Conservation (phyloP, 2,113 vertebrate genomes). For the Callipepla californica region DNA sequence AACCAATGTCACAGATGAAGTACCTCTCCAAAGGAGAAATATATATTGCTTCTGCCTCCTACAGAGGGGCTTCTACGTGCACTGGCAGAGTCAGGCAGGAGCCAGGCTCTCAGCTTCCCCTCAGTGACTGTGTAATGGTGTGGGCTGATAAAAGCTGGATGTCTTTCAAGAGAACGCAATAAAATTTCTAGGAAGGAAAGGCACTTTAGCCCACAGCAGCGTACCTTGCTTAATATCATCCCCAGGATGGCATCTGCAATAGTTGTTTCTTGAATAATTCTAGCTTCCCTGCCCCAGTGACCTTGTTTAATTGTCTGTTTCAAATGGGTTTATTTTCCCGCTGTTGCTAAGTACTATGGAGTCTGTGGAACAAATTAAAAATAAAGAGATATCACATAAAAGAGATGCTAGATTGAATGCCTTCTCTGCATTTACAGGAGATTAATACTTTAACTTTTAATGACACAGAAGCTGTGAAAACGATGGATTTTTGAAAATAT, state of each 20-base stretch:
- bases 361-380: slow-evolving; percentile 58
- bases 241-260: slow-evolving; percentile 30
- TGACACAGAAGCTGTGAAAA: slow-evolving; percentile 35
- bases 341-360: slow-evolving; percentile 37
- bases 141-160: not conserved
- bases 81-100: not conserved
- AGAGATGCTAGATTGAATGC: slow-evolving; percentile 46
- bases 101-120: not conserved
- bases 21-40: not conserved
- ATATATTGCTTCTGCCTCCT: not conserved
- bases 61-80: accelerated
- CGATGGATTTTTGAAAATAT: slow-evolving; percentile 2
- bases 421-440: slow-evolving; percentile 15
- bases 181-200: not conserved
- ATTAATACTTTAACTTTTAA: slow-evolving; percentile 48
- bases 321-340: slow-evolving; percentile 57
- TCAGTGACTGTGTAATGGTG: not conserved
- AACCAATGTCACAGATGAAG: not conserved
- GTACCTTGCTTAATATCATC: not conserved
- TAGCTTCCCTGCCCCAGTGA: slow-evolving; percentile 44
- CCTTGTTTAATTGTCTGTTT: slow-evolving; percentile 70
- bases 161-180: not conserved
- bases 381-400: slow-evolving; percentile 30
- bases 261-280: slow-evolving; percentile 39
- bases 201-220: not conserved